A percentile compares a stretch with the other conserved stretches of the same genome.
phyloP scores from a whole-genome alignment of 1,140 invertebrate species.

The Asobara japonica region DNA sequence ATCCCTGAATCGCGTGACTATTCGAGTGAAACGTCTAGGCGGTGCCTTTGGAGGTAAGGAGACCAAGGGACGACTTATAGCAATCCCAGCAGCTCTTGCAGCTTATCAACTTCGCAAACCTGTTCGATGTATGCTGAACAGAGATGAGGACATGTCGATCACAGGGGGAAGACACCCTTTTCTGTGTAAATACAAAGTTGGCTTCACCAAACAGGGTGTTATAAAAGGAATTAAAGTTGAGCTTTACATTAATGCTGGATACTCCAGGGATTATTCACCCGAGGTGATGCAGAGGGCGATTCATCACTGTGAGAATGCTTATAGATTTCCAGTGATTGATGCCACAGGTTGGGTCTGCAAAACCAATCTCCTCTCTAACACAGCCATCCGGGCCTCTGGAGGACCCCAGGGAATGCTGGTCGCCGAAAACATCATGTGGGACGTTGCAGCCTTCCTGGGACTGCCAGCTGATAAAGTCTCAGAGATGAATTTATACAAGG shows the following conservation, averaged over 20 bases:
- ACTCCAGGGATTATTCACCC: slow-evolving; percentile 82
- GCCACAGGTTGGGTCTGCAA: slow-evolving; percentile 78
- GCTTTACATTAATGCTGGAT: slow-evolving; percentile 87
- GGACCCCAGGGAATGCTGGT: slow-evolving; percentile 91
- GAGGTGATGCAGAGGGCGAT: slow-evolving; percentile 81
- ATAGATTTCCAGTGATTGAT: slow-evolving; percentile 76
- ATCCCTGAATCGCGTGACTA: slow-evolving; percentile 79
- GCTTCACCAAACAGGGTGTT: slow-evolving; percentile 78
- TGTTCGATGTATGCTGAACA: slow-evolving; percentile 88
- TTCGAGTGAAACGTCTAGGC: slow-evolving; percentile 86
- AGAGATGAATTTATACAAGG: slow-evolving; percentile 83
- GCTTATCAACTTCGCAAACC: slow-evolving; percentile 73
- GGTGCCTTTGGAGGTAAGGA: slow-evolving; percentile 98
- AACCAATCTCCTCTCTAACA: slow-evolving; percentile 90
- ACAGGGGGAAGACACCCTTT: slow-evolving; percentile 91
- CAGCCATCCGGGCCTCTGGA: slow-evolving; percentile 90
- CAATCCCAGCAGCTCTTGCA: slow-evolving; percentile 76
- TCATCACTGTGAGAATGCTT: slow-evolving; percentile 83
- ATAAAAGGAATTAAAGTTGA: slow-evolving; percentile 78
- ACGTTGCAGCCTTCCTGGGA: slow-evolving; percentile 78
- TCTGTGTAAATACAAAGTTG: slow-evolving; percentile 86
- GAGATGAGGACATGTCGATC: slow-evolving; percentile 94
- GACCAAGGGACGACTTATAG: slow-evolving; percentile 72
- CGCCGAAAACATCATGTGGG: slow-evolving; percentile 80
- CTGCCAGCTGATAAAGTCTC: slow-evolving; percentile 71